Percentiles rank a stretch among this genome's conserved stretches.
Evolutionary conservation across 2,888 invertebrate species (phyloP).

Genomic region (Auanema freiburgensis): DNA sequence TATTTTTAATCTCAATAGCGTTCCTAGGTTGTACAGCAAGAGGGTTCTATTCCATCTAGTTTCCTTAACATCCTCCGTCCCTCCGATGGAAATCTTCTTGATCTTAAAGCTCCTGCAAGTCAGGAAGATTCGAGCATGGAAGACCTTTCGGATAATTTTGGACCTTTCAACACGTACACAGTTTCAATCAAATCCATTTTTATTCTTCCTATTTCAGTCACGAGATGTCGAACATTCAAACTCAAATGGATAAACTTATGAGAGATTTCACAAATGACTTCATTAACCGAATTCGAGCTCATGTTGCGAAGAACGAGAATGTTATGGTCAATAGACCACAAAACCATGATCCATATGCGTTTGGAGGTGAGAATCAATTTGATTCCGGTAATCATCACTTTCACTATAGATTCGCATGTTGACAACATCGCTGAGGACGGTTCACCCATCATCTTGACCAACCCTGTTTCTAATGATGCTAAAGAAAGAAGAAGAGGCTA

Average conservation of each 20-base stretch:
- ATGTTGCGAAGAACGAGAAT: slow-evolving; percentile 4
- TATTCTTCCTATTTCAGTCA: background rate
- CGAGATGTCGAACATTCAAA: background rate
- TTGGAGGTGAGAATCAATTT: background rate
- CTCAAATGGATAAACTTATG: slow-evolving; percentile 9
- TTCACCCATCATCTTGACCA: slow-evolving; percentile 13
- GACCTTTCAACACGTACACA: background rate
- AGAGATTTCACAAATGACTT: slow-evolving; percentile 7
- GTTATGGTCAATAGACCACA: slow-evolving; percentile 10
- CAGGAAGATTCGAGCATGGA: background rate
- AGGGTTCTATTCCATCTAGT: too few relatives aligned
- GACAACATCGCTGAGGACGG: slow-evolving; percentile 12
- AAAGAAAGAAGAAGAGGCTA: background rate
- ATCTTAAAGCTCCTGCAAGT: slow-evolving; percentile 11
- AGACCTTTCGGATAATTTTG: background rate
- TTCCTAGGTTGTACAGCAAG: too few relatives aligned
- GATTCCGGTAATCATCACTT: background rate
- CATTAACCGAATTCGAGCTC: slow-evolving; percentile 1
- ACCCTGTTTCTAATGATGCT: slow-evolving; percentile 4
- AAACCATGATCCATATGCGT: slow-evolving; percentile 14
- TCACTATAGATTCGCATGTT: background rate
- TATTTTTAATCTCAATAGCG: too few relatives aligned
- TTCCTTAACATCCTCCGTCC: background rate
- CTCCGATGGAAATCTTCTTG: slow-evolving; percentile 6
- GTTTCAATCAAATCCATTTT: background rate